Percentiles rank a stretch among this genome's conserved stretches.
These are phyloP conservation scores for Vesta saturnalis DNA, from an alignment of 2,888 invertebrate species.

Conservation along the genomic window DNA sequence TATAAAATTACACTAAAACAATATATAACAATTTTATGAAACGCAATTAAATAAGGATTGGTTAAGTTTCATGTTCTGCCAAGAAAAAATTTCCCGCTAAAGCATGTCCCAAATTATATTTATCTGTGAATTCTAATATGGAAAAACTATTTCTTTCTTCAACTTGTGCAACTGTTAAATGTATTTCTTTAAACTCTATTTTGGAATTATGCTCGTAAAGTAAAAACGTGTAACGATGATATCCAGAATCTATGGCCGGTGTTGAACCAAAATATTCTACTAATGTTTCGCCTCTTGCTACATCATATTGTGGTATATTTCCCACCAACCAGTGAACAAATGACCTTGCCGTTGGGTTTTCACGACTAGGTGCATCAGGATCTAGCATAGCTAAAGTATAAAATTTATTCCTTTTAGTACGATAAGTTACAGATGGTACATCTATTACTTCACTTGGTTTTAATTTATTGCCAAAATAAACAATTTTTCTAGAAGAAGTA, in stretches of 20 bases:
- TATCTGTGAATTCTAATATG: constrained; percentile 65
- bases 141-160: constrained; percentile 60
- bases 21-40: too few species aligned
- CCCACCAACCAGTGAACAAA: constrained; percentile 83
- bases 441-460: too few species aligned
- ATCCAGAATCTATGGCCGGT: constrained; percentile 75
- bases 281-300: constrained; percentile 72
- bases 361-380: constrained; percentile 81
- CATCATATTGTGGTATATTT: constrained; percentile 73
- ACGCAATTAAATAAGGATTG: too few species aligned
- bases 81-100: constrained; percentile 69
- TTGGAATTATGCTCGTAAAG: constrained; percentile 73
- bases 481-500: too few species aligned
- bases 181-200: constrained; percentile 48
- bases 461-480: too few species aligned
- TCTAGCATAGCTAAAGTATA: constrained; percentile 72
- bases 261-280: constrained; percentile 73
- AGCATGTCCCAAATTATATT: constrained; percentile 68
- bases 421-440: too few species aligned
- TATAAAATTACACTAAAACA: too few species aligned
- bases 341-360: constrained; percentile 74
- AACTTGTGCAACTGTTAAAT: background rate
- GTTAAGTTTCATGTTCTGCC: too few species aligned
- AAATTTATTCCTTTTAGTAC: too few species aligned
- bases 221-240: constrained; percentile 78